Base-by-base conservation (phyloP, 2,113 vertebrate genomes). In the Platysternon megacephalum region DNA sequence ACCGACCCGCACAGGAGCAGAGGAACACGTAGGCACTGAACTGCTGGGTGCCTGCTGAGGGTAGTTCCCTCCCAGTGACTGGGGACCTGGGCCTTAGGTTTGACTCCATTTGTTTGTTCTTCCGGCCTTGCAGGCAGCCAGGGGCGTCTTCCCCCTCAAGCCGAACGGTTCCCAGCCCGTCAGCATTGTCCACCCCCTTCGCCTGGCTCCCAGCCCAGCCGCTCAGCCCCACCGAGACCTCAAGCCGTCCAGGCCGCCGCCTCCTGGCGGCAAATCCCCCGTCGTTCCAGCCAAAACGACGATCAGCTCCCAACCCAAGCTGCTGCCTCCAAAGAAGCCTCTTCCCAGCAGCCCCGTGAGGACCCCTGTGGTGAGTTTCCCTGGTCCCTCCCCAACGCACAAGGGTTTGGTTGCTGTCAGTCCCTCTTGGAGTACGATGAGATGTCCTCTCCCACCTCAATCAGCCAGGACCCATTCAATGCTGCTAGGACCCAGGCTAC, bases 121-220 rank as follows among this genome's bases (percentile, higher is more conserved):
- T 87, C 88, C 8, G 0, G 65, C 42, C 1, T 39, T 6, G 44
- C 95, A 98, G 97, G 86, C 48, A 14, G 0, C 84, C 0, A 49
- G 79, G 35, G 26, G 74, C 3, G 84, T 97, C 0, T 98, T 99
- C 80, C 98, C 98, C 3, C 95, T 97, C 35, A 97, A 97, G 21
- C 85, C 98, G 21, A 98, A 96, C 0, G 96, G 97, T 58, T 97
- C 97, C 44, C 99, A 99, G 93, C 99, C 98, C 0, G 86, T 99
- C 97, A 99, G 99, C 83, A 32, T 99, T 0, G 99, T 99, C 39
- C 98, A 98, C 6, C 99, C 99, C 13, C 98, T 99, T 21, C 98
- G 98, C 6, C 98, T 98, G 0, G 90, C 96, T 4, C 94, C 97
- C 0, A 98, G 95, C 10, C 26, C 92, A 19, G 2, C 84, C 11